These are phyloP conservation scores for Meriones psammophilus DNA, from an alignment of 2,797 vertebrate species.

Conservation along the genomic window DNA sequence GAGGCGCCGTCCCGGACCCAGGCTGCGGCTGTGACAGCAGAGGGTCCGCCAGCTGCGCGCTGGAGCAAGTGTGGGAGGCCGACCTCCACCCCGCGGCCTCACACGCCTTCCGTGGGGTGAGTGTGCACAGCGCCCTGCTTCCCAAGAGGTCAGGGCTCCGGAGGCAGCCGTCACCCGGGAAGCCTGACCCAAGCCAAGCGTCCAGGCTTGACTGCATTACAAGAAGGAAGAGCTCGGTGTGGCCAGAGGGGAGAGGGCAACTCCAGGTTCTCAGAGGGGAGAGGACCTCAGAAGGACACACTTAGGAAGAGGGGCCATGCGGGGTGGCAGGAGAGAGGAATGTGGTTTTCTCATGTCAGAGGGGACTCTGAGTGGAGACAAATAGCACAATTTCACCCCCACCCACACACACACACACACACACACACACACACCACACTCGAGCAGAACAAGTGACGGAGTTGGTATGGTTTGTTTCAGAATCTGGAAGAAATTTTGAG, in stretches of 20 bases:
- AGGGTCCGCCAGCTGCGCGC: conserved; percentile 68
- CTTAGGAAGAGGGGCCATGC: background rate
- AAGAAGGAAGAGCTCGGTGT: background rate
- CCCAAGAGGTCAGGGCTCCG: accelerated
- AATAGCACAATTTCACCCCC: background rate
- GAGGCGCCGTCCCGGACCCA: conserved; percentile 75
- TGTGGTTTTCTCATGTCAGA: background rate
- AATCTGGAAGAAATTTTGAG: background rate
- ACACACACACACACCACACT: background rate
- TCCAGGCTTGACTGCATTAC: accelerated
- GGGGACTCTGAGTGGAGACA: conserved; percentile 1
- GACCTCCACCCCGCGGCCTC: accelerated
- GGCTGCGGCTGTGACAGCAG: conserved; percentile 52
- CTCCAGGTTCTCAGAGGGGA: background rate
- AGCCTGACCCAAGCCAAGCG: background rate
- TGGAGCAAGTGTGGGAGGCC: background rate
- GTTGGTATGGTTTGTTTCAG: background rate
- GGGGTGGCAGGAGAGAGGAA: background rate
- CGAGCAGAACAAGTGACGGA: background rate
- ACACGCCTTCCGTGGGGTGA: background rate
- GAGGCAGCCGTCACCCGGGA: background rate
- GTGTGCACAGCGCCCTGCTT: background rate
- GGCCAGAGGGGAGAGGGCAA: background rate
- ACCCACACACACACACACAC: no score
- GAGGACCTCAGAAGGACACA: background rate